Conservation (phyloP, 2,797 vertebrate genomes). For the Poecilia picta region DNA sequence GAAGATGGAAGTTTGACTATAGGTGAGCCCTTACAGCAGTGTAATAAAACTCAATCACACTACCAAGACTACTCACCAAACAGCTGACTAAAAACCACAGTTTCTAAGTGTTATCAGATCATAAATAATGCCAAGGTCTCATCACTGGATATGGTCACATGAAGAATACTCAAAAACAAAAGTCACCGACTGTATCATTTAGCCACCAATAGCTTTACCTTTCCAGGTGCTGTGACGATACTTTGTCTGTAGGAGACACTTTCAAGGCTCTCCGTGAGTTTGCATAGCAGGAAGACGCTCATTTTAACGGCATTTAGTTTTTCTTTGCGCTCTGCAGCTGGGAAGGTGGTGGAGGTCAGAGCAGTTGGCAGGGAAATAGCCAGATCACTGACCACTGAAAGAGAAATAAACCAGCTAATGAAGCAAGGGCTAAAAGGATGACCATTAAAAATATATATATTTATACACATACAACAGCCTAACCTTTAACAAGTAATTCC, state of each 20-base stretch:
- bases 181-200: background rate
- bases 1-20: conserved; percentile 73
- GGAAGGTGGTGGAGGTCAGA: conserved; percentile 75
- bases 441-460: background rate
- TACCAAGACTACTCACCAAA: conserved; percentile 92
- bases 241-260: conserved; percentile 79
- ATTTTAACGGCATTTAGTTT: conserved; percentile 94
- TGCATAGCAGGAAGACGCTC: conserved; percentile 91
- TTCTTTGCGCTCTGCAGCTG: conserved; percentile 78
- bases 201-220: conserved; percentile 64
- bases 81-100: conserved; percentile 62
- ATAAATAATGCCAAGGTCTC: conserved; percentile 85
- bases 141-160: conserved; percentile 79
- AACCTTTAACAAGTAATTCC: conserved; percentile 89
- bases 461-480: background rate
- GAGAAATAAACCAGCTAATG: background rate
- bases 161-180: background rate
- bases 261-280: conserved; percentile 89
- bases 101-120: conserved; percentile 79
- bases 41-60: conserved; percentile 78
- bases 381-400: conserved; percentile 86
- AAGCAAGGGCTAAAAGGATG: background rate
- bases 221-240: conserved; percentile 78
- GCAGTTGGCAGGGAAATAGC: conserved; percentile 84
- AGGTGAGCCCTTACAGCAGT: conserved; percentile 91